Evolutionary conservation across 2,888 invertebrate species (phyloP).

Genomic region (Hecatera dysodea): DNA sequence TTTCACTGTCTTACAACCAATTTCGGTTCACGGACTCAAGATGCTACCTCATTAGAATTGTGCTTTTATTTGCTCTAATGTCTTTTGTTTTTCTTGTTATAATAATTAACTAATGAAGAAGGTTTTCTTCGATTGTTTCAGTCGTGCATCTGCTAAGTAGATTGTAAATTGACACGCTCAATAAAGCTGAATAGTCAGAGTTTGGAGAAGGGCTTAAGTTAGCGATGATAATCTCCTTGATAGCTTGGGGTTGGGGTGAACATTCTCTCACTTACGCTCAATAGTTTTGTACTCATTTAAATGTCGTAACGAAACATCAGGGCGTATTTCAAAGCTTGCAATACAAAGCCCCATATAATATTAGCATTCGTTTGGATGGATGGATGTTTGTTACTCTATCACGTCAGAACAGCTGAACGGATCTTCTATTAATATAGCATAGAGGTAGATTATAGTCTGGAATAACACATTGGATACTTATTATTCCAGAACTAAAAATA

Average conservation of each 20-base stretch:
- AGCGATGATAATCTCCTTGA: slow-evolving; percentile 76
- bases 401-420: no score
- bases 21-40: slow-evolving; percentile 50
- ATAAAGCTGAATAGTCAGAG: slow-evolving; percentile 76
- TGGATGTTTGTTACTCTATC: no score
- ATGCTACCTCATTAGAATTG: slow-evolving; percentile 37
- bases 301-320: slow-evolving; percentile 41
- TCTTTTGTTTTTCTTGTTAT: background rate
- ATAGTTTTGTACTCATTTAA: slow-evolving; percentile 46
- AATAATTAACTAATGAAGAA: slow-evolving; percentile 1
- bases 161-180: slow-evolving; percentile 71
- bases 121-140: slow-evolving; percentile 34
- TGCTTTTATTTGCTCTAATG: background rate
- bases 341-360: slow-evolving; percentile 3
- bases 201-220: slow-evolving; percentile 72
- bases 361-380: no score
- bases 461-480: no score
- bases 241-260: slow-evolving; percentile 67
- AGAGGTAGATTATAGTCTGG: no score
- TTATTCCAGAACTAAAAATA: no score
- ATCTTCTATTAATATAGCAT: no score
- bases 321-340: slow-evolving; percentile 9
- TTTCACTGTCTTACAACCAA: slow-evolving; percentile 72
- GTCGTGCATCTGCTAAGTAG: slow-evolving; percentile 74
- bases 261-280: slow-evolving; percentile 53